Base-by-base conservation (phyloP, 1,140 invertebrate genomes). In the Polyergus mexicanus region DNA sequence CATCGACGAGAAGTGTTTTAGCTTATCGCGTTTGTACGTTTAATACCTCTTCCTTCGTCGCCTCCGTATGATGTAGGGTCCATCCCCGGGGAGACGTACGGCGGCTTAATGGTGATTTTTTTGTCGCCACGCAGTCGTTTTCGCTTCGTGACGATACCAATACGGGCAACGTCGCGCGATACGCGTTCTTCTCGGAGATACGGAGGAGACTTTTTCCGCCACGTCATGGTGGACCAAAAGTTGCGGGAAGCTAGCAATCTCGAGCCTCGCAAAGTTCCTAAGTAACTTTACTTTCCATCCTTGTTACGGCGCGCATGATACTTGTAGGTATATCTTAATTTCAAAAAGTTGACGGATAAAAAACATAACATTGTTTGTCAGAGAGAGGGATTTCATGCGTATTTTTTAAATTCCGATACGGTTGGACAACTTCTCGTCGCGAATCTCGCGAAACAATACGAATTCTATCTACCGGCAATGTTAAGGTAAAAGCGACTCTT, bases 41-140 rank as follows among this genome's bases (percentile, higher is more conserved):
- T 94, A 94, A 93, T 93, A 91, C 88, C 90, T 25, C 47, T 62
- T 84, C 78, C 68, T 38, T 62, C 84, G 63, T 78, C 90, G 75
- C 85, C 84, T 85, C 85, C 87, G 87, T 83, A 83, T 83, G 32
- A 56, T 47, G 68, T 58, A 86, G 90, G 90, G 90, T 91, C 75
- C 84, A 88, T 92, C 93, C 92, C 92, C 91, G 56, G 92, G 92
- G 90, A 93, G 92, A 93, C 93, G 92, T 93, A 93, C 89, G 92
- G 88, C 87, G 87, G 91, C 92, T 94, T 94, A 94, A 94, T 94
- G 94, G 94, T 92, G 92, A 94, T 92, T 94, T 94, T 94, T 94
- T 94, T 91, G 91, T 91, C 88, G 90, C 87, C 74, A 87, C 89
- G 88, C 88, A 87, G 88, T 84, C 92, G 87, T 93, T 93, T 89